Base-by-base conservation (phyloP, 2,888 invertebrate genomes). In the Leucophora obtusa region DNA sequence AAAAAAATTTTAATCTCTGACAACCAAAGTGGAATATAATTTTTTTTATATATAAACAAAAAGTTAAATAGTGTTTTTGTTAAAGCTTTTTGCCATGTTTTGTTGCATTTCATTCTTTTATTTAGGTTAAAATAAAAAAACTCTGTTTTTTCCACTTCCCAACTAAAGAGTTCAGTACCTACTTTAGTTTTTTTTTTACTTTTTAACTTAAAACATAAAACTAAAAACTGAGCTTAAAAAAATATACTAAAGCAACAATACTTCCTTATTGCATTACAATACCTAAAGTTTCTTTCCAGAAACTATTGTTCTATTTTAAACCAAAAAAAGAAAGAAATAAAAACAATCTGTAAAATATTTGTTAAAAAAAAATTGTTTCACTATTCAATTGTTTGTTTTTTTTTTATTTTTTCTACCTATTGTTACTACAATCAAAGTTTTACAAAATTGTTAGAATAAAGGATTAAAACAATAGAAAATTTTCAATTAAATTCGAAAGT, bases 181-280 rank as follows among this genome's bases (percentile, higher is more conserved):
- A 69, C 28, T 60, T 68, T 56, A 54, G 18, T 54, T 6, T 28
- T 47, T 17, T 75, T 47, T 24, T 33, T 35, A 38, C 38, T 38
- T 38, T 38, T 38, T 38, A 38, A 38, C 38, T 35, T 35, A 10
- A 35, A 35, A 35, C 10, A 11, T 10, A 38, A 38, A 38, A 63
- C 50, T 58, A 50, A 17, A 9, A 17, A 11, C 4, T 56, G 3
- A 18, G 10, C 8, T 11, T 56, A 9, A 15, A 51, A 53, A 68
- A 50, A 62, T 38, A 43, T 54, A 65, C 69, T 60, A 62, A 43
- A 60, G 53, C 50, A 70, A 70, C 69, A 73, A 70, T 74, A 70
- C 73, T 81, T 77, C 77, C 81, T 73, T 74, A 81, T 81, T 81
- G 77, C 66, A 77, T 81, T 81, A 74, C 81, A 81, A 77, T 70